Conservation (phyloP, 2,113 vertebrate species). For the Alligator mississippiensis region DNA sequence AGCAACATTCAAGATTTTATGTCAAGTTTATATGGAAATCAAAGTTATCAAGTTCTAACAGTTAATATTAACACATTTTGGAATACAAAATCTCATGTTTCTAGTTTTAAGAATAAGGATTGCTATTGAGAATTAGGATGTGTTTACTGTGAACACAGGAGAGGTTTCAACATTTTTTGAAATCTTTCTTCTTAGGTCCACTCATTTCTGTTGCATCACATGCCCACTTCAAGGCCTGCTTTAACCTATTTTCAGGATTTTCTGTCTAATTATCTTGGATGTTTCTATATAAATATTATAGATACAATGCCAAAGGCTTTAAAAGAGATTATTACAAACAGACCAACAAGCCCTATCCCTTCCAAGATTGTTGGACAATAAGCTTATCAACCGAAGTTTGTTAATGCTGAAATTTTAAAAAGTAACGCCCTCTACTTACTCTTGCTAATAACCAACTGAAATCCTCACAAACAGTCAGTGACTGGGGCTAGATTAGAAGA, state of each 20-base stretch:
- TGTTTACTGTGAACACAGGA: background rate
- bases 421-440: background rate
- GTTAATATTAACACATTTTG: background rate
- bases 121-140: background rate
- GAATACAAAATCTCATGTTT: background rate
- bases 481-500: background rate
- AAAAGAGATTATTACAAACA: background rate
- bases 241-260: background rate
- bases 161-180: background rate
- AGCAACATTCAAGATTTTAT: background rate
- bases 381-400: background rate
- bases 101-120: background rate
- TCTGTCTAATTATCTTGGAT: background rate
- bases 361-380: background rate
- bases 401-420: background rate
- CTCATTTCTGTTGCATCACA: background rate
- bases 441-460: constrained; percentile 16
- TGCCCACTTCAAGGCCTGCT: background rate
- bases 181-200: background rate
- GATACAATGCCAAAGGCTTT: background rate
- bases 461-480: background rate
- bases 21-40: background rate
- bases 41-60: background rate
- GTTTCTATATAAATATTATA: background rate
- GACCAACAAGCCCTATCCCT: background rate